phyloP scores from a whole-genome alignment of 2,113 vertebrate genomes.

The Urocitellus parryii region DNA sequence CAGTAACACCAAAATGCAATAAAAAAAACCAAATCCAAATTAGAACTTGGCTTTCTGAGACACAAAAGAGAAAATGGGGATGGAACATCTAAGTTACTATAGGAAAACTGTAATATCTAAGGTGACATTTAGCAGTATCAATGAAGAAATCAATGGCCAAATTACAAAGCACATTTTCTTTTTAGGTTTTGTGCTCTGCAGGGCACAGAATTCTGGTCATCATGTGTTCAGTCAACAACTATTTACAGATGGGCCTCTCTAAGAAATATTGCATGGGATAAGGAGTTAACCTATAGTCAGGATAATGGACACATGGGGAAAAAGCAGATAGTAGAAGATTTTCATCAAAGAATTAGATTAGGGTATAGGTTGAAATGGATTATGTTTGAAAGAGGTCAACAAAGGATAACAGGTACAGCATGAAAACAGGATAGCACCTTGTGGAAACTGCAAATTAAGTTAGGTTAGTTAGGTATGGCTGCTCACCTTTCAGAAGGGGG shows the following conservation, averaged over 20 bases:
- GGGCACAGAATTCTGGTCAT: conserved; percentile 25
- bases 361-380: too few species aligned
- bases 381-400: too few species aligned
- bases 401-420: too few species aligned
- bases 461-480: neutral
- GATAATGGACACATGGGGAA: neutral
- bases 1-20: neutral
- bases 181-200: neutral
- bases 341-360: too few species aligned
- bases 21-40: neutral
- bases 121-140: neutral
- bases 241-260: neutral
- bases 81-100: neutral
- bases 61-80: neutral
- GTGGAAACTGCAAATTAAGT: neutral
- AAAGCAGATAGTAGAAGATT: neutral
- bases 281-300: neutral
- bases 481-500: neutral
- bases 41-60: conserved; percentile 31
- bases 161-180: neutral
- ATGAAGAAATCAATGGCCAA: neutral
- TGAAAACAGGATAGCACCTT: neutral
- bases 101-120: neutral
- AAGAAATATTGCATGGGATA: neutral
- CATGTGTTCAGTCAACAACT: neutral